A percentile compares a stretch with the other conserved stretches of the same genome.
These are phyloP conservation scores for Charina bottae DNA, from an alignment of 2,113 vertebrate genomes.

Conservation along the genomic window DNA sequence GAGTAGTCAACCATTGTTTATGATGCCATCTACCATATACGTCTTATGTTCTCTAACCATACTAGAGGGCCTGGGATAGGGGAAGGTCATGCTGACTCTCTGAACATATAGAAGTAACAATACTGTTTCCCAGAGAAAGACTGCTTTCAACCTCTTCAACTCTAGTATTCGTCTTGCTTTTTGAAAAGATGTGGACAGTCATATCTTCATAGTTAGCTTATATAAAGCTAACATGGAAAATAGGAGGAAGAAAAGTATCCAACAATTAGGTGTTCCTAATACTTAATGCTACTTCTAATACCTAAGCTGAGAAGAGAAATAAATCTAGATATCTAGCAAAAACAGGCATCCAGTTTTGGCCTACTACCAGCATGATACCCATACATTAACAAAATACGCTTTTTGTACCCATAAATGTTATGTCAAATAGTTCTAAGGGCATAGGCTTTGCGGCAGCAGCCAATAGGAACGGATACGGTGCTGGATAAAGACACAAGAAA, in stretches of 20 bases:
- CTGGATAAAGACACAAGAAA: neutral
- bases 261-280: neutral
- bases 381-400: neutral
- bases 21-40: no score
- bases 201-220: neutral
- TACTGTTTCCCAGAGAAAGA: neutral
- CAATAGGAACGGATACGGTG: neutral
- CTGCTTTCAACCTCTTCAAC: neutral
- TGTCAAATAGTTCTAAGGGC: neutral
- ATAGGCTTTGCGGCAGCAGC: neutral
- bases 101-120: neutral
- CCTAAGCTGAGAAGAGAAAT: neutral
- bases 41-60: neutral
- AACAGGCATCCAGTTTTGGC: neutral
- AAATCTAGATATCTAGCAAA: neutral
- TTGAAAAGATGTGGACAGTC: neutral
- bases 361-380: neutral
- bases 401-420: neutral
- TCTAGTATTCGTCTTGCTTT: neutral
- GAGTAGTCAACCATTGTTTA: neutral
- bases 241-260: neutral
- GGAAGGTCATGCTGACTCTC: neutral
- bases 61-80: no score
- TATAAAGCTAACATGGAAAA: neutral
- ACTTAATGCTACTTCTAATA: neutral